These are phyloP conservation scores for Papilio xuthus DNA, from an alignment of 1,140 invertebrate species.

Conservation along the genomic window DNA sequence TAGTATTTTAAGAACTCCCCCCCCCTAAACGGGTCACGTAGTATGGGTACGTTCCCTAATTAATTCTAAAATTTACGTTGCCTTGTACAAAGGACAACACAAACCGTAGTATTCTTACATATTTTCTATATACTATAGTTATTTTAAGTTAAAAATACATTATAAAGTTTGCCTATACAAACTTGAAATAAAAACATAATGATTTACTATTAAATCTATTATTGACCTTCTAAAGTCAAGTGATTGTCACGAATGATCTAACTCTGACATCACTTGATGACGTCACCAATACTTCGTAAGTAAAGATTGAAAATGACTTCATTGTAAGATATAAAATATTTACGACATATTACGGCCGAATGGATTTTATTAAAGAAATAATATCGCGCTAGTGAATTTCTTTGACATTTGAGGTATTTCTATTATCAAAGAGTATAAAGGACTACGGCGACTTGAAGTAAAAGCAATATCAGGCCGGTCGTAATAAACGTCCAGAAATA, in stretches of 20 bases:
- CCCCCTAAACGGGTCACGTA: too few species aligned
- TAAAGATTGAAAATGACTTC: conserved; percentile 5
- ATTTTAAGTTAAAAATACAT: too few species aligned
- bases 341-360: background rate
- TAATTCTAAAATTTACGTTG: too few species aligned
- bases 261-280: background rate
- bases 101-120: too few species aligned
- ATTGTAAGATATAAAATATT: conserved; percentile 13
- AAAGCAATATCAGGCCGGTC: too few species aligned
- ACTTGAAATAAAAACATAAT: background rate
- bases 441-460: background rate
- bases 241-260: background rate
- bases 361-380: conserved; percentile 7
- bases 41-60: too few species aligned
- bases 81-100: too few species aligned
- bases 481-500: too few species aligned
- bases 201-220: background rate
- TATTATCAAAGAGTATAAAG: background rate
- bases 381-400: background rate
- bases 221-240: background rate
- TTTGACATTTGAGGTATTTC: background rate
- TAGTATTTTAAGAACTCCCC: too few species aligned
- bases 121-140: too few species aligned
- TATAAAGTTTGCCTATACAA: too few species aligned
- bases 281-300: conserved; percentile 11